Evolutionary conservation across 2,797 vertebrate species (phyloP), one percentile per base, ranked within the genome.

Genomic region (Gila robusta): DNA sequence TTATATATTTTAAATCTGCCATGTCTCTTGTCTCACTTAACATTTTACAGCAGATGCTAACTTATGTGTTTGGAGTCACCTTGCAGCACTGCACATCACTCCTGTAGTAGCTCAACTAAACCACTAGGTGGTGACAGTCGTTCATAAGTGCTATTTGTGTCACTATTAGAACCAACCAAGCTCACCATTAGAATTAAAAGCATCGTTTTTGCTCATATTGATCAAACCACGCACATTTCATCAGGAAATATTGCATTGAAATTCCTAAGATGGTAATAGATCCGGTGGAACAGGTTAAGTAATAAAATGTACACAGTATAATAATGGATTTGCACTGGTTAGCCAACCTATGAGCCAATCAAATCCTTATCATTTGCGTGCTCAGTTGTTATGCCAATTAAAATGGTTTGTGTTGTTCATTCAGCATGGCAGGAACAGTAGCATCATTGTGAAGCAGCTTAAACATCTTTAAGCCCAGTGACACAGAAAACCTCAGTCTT

Each of bases 71-170:
- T n/a, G 26, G 44, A 77, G 21, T 16, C 62, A 21, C 32, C 21
- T n/a, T 39, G 26, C 49, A 79, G 66, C 49, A n/a, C 1, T 1
- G 64, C 37, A 26, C n/a, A 6, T 47, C 6, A 37, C 56, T 49
- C 5, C 1, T 87, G 69, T 52, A 74, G 44, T 79, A 56, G 6
- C n/a, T 54, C 8, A 16, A 6, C 74, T 2, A 1, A 6, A 23
- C 92, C 94, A 93, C 91, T 87, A 94, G 94, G 84, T 90, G 94
- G 94, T 83, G 62, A 21, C 21, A 92, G 83, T 91, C 83, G 41
- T 82, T 76, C 89, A 77, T 37, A 23, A 39, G n/a, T 70, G 11
- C 8, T 17, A 14, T 56, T 41, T 71, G 32, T 5, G 54, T 26
- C 49, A 23, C 19, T 69, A 21, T 54, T 28, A 54, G 26, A 70